Base-by-base conservation (phyloP, 2,888 invertebrate species). In the Cordylochernes scorpioides region DNA sequence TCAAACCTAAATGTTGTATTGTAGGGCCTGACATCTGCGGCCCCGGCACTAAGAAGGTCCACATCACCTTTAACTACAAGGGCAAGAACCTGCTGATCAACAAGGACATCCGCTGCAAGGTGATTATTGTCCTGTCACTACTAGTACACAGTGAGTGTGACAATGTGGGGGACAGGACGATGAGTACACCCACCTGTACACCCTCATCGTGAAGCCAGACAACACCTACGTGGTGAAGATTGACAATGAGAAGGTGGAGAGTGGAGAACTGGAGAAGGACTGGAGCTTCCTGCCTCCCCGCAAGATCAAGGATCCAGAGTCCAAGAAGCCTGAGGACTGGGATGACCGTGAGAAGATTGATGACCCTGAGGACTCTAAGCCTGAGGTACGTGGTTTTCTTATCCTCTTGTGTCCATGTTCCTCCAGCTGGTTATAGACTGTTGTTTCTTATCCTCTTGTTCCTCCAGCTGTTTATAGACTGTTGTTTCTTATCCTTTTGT, bases 1-100 rank as follows among this genome's bases (percentile, higher is more conserved):
- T n/a, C n/a, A n/a, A n/a, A n/a, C n/a, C n/a, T n/a, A n/a, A n/a
- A n/a, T n/a, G n/a, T n/a, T n/a, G n/a, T n/a, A n/a, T n/a, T n/a
- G n/a, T n/a, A n/a, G n/a, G 91, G 18, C 97, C 97, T 31, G 97
- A 97, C 54, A 97, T 97, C 51, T 97, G 97, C 54, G 97, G 97
- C 30, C 88, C 91, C 34, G 84, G 86, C 39, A 97, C 91, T 38
- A 97, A 94, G 59, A 97, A 94, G 61, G 88, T 97, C 4, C 97
- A 99, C 53, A 94, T 86, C 8, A 97, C 99, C 61, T 77, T 99
- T 60, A 84, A 71, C 59, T 88, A 99, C 65, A 88, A 97, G 52
- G 91, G 82, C 47, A 86, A 91, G 61, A 97, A 99, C 59, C 68
- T 77, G 42, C 60, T 94, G 32, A 84, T 84, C 55, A 97, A 88